Evolutionary conservation across 2,888 invertebrate genomes (phyloP).

Genomic region (Drosophila borborema): DNA sequence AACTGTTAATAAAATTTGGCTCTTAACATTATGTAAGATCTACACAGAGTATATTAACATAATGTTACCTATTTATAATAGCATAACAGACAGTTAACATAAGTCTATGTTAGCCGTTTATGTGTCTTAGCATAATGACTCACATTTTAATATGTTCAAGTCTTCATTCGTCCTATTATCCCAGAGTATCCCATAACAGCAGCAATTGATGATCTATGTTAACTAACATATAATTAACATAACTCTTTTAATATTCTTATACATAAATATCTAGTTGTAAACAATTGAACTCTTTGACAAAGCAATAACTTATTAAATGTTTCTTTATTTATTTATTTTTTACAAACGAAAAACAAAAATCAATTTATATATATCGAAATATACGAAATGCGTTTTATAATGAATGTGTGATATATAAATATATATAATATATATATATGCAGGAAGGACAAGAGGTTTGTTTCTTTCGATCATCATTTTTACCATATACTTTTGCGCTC

Average conservation of each 20-base stretch:
- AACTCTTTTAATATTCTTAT: slow-evolving; percentile 1
- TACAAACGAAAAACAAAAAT: slow-evolving; percentile 32
- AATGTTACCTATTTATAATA: neutral
- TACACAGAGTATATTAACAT: neutral
- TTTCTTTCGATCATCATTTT: slow-evolving; percentile 84
- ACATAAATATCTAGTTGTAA: slow-evolving; percentile 11
- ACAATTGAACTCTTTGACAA: slow-evolving; percentile 43
- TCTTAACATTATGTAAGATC: neutral
- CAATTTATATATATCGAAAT: slow-evolving; percentile 23
- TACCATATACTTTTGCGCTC: slow-evolving; percentile 55
- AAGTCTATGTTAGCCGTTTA: neutral
- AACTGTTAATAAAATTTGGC: neutral
- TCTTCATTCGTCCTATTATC: neutral
- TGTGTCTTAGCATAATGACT: neutral
- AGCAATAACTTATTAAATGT: slow-evolving; percentile 66
- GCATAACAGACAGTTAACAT: neutral
- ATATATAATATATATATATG: slow-evolving; percentile 36
- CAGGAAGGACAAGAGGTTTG: slow-evolving; percentile 89
- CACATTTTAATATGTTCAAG: neutral
- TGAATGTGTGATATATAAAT: slow-evolving; percentile 36
- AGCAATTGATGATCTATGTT: neutral
- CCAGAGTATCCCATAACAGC: neutral
- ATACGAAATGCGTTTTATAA: slow-evolving; percentile 21
- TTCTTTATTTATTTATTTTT: slow-evolving; percentile 67
- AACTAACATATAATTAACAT: slow-evolving; percentile 4